Evolutionary conservation across 2,888 invertebrate species (phyloP), one percentile per base, ranked within the genome.

Genomic region (Tiliacea citrago): DNA sequence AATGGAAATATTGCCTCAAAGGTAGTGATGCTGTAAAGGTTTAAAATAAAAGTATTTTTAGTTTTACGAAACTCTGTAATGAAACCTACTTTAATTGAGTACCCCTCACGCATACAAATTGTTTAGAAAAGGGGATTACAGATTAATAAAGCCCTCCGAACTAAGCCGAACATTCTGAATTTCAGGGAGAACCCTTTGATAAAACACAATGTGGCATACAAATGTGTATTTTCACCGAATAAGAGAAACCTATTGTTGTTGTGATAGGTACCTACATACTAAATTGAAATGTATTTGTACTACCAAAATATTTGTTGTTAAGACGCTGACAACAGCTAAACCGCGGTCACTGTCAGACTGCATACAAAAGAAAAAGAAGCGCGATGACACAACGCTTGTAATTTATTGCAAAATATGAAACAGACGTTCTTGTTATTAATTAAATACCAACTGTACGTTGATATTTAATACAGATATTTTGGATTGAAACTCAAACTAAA

Each of bases 81-180:
- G 13, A 53, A 75, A 53, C 60, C 24, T 45, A 9, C 10, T 63
- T 70, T 77, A 62, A 65, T 47, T 10, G 39, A 42, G 63, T 12
- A 35, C 29, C 47, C 29, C 13, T 53, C 12, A 21, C 72, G 77
- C 73, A 72, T 78, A 78, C 65, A 65, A 77, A 78, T 78, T 60
- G n/a, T 55, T 57, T 53, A 47, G 18, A 45, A 53, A 69, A 62
- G 7, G 49, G 42, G 16, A 39, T 42, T 60, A 39, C 57, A 13
- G 35, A 72, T 72, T 77, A 78, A 57, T 24, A 65, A 53, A 72
- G 53, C 47, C 72, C 39, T 42, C 58, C 1, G 45, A 51, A 16
- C 16, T 24, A n/a, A 75, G 66, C 39, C 10, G 24, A 71, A 58
- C 8, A 24, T 72, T 72, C 29, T 42, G 63, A 72, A 78, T 65